phyloP scores from a whole-genome alignment of 2,113 vertebrate species.

The Polypterus bichir region DNA sequence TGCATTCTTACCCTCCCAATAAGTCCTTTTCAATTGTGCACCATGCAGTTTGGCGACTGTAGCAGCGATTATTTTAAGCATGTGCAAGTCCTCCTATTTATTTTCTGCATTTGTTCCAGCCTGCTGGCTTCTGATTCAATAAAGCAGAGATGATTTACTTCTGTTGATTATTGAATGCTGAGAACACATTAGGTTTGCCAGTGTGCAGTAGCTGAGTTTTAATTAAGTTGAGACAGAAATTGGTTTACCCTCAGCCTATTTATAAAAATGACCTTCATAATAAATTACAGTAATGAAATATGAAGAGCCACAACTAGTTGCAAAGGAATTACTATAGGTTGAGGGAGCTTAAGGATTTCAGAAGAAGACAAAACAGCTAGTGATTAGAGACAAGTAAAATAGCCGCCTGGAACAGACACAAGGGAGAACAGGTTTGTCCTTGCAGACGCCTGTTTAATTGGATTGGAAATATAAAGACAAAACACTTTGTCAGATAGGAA shows the following conservation, averaged over 20 bases:
- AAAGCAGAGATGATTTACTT: slow-evolving; percentile 43
- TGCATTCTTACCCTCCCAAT: slow-evolving; percentile 12
- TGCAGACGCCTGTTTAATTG: not conserved
- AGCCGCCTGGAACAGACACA: not conserved
- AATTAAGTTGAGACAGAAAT: slow-evolving; percentile 41
- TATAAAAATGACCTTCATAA: slow-evolving; percentile 40
- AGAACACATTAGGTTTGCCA: slow-evolving; percentile 20
- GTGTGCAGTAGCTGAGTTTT: slow-evolving; percentile 26
- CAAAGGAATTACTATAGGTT: not conserved
- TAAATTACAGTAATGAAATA: slow-evolving; percentile 39
- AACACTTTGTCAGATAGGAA: not conserved
- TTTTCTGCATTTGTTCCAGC: slow-evolving; percentile 43
- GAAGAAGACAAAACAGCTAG: not conserved
- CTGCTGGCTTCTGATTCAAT: slow-evolving; percentile 34
- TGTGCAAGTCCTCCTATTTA: slow-evolving; percentile 33
- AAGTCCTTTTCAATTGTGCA: not conserved
- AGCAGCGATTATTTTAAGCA: slow-evolving; percentile 30
- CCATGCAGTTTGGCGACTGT: slow-evolving; percentile 28
- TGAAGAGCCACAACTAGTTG: slow-evolving; percentile 30
- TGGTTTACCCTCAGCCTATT: slow-evolving; percentile 35
- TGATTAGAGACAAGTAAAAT: slow-evolving; percentile 10
- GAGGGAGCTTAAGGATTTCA: slow-evolving; percentile 2
- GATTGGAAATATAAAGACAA: not conserved
- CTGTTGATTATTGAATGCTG: slow-evolving; percentile 40
- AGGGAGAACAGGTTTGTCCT: not conserved